Percentiles rank a stretch among this genome's conserved stretches.
Conservation (phyloP, 1,140 invertebrate species). For the Polypedilum vanderplanki region DNA sequence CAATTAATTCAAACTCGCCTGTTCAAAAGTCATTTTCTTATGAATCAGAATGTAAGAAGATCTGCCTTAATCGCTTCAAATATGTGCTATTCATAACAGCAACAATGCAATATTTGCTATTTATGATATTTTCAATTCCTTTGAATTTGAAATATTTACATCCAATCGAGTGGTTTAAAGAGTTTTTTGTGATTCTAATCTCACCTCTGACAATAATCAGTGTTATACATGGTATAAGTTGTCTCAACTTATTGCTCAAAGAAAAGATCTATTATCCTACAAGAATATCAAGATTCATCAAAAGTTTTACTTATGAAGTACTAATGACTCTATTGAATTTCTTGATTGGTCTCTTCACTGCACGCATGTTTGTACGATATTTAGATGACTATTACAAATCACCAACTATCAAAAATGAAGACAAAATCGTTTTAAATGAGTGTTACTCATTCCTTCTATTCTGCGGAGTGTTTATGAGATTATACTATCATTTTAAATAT, state of each 20-base stretch:
- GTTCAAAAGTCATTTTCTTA: not conserved
- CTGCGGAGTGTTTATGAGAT: not conserved
- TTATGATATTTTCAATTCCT: not conserved
- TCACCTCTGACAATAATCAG: not conserved
- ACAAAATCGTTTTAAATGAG: not conserved
- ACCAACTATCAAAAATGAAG: not conserved
- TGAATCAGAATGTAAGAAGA: not conserved
- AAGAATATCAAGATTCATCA: not conserved
- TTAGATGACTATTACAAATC: not conserved
- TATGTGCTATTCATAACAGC: not conserved
- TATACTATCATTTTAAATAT: not conserved
- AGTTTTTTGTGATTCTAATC: not conserved
- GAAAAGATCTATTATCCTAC: slow-evolving; percentile 6
- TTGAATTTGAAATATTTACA: not conserved
- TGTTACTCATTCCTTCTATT: not conserved
- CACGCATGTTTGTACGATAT: not conserved
- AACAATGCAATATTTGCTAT: not conserved
- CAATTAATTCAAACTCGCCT: too few species aligned
- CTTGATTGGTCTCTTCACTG: not conserved
- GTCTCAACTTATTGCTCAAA: not conserved
- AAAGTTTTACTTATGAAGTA: not conserved
- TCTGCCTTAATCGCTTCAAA: not conserved
- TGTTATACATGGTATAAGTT: not conserved
- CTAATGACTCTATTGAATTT: not conserved
- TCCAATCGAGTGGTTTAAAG: not conserved